Evolutionary conservation across 2,888 invertebrate species (phyloP), one percentile per base, ranked within the genome.

Genomic region (Pyrgus malvae): DNA sequence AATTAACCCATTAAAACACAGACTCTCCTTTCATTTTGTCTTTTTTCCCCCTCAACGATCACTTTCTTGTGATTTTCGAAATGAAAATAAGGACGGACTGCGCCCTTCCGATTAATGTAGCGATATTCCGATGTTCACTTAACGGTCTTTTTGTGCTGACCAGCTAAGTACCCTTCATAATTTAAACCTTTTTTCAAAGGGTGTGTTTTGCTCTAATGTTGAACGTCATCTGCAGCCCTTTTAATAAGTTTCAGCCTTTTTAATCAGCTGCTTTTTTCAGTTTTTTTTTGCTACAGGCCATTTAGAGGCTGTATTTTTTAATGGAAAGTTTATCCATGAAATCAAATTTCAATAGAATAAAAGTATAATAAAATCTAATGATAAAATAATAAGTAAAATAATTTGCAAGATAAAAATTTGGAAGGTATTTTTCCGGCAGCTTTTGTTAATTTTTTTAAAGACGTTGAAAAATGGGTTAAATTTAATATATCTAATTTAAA

Each of bases 1-100:
- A 89, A 90, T 90, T 89, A 87, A 88, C 87, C 87, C 87, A 89
- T 90, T 89, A 89, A 86, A 89, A 88, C 80, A 82, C 83, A 80
- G 85, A 80, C 78, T 87, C 81, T 75, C 69, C 77, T 80, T 82
- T 80, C 78, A 78, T 89, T 85, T 76, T 78, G 77, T 81, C 78
- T 83, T 84, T 85, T 73, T 82, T 77, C 72, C 68, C 67, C 48
- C 68, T 62, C 66, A 76, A 65, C 79, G 80, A 81, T 83, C 82
- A 80, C 80, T 83, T 83, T 85, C 81, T 86, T 81, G 78, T 74
- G 80, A 83, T 83, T 80, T 80, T 76, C 69, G 69, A 76, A 85
- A 83, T 74, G 73, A 79, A 79, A 76, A 74, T 68, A 67, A 66
- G 67, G 50, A 62, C 55, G 56, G 38, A 38, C 33, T 29, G 21